Conservation (phyloP, 2,888 invertebrate species). For the Pasiphila rectangulata region DNA sequence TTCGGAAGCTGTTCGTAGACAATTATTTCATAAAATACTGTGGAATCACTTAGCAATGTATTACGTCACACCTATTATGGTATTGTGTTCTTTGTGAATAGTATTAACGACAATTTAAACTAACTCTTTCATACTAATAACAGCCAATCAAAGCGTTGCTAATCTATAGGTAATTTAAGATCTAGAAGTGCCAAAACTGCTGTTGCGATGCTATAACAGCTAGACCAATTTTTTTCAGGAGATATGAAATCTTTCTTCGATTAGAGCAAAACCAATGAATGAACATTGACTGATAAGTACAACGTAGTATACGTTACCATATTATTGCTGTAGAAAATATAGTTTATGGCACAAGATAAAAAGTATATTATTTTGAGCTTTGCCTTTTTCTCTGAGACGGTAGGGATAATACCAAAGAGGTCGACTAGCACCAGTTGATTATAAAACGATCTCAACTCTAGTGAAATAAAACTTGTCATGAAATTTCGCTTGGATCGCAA, state of each 20-base stretch:
- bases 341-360: slow-evolving; percentile 10
- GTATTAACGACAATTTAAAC: not conserved
- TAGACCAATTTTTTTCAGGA: not conserved
- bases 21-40: not conserved
- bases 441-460: too few relatives aligned
- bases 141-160: too few relatives aligned
- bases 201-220: too few relatives aligned
- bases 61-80: not conserved
- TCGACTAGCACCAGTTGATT: too few relatives aligned
- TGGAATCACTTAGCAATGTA: not conserved
- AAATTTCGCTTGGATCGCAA: not conserved
- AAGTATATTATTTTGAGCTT: not conserved
- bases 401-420: too few relatives aligned
- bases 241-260: not conserved
- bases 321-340: slow-evolving; percentile 32
- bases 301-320: slow-evolving; percentile 45
- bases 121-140: not conserved
- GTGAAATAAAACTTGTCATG: too few relatives aligned
- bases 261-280: not conserved
- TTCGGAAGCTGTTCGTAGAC: not conserved
- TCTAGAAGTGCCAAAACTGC: not conserved
- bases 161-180: not conserved
- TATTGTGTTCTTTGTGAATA: not conserved
- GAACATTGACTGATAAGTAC: slow-evolving; percentile 47
- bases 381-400: too few relatives aligned